Evolutionary conservation across 2,888 invertebrate species (phyloP).

Genomic region (Tryphoninae sp.): DNA sequence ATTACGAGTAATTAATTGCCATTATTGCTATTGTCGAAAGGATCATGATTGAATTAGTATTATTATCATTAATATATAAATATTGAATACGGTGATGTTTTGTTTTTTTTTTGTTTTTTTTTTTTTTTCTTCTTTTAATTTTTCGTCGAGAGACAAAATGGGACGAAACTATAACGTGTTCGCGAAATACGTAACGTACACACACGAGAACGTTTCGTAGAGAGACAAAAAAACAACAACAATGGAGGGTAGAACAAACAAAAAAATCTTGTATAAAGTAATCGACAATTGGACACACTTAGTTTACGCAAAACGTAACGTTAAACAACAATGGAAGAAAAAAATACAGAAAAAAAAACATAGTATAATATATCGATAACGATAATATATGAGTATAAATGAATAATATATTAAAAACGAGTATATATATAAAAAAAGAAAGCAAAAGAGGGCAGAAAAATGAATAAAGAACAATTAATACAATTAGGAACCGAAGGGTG

Average conservation of each 20-base stretch:
- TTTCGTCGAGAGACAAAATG: conserved; percentile 57
- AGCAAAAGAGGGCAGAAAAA: neutral
- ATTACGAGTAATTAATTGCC: conserved; percentile 65
- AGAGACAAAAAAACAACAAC: conserved; percentile 13
- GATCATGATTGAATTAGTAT: conserved; percentile 68
- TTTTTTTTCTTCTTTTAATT: conserved; percentile 25
- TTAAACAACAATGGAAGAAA: conserved; percentile 66
- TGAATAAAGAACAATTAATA: conserved; percentile 44
- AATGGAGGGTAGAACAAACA: conserved; percentile 10
- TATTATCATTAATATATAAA: conserved; percentile 65
- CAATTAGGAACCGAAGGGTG: conserved; percentile 35
- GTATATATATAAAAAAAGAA: conserved; percentile 44
- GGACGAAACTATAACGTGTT: conserved; percentile 3
- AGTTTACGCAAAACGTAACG: conserved; percentile 66
- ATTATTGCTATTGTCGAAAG: conserved; percentile 67
- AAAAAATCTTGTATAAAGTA: conserved; percentile 66
- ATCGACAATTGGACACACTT: conserved; percentile 66
- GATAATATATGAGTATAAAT: conserved; percentile 62
- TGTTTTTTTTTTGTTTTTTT: conserved; percentile 36
- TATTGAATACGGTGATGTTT: conserved; percentile 53
- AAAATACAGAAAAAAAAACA: conserved; percentile 66
- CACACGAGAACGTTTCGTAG: conserved; percentile 28
- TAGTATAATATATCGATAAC: conserved; percentile 74
- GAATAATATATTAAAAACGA: conserved; percentile 72
- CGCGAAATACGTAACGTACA: conserved; percentile 12